Percentiles rank a stretch among this genome's conserved stretches.
Conservation (phyloP, 2,888 invertebrate genomes). For the Xylota sylvarum region DNA sequence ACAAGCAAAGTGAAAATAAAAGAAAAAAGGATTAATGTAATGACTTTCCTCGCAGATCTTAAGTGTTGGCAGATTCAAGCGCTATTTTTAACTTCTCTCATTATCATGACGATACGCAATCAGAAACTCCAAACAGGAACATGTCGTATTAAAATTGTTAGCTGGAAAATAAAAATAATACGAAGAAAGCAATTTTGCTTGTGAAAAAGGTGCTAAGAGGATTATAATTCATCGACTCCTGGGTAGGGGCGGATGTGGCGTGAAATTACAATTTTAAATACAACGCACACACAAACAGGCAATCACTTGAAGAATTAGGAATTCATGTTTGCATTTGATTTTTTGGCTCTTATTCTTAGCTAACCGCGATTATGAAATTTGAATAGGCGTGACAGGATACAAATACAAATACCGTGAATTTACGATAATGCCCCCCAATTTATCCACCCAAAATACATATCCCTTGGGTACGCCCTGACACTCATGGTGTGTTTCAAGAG, state of each 20-base stretch:
- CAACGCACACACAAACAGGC: not conserved
- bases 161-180: not conserved
- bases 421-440: not conserved
- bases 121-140: not conserved
- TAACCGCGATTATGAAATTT: conserved; percentile 6
- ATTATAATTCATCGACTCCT: not conserved
- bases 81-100: not conserved
- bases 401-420: conserved; percentile 2
- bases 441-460: conserved; percentile 5
- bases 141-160: not conserved
- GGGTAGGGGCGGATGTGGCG: not conserved
- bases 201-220: not conserved
- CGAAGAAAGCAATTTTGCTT: conserved; percentile 6
- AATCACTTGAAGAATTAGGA: not conserved
- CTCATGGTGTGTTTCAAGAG: not conserved
- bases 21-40: conserved; percentile 7
- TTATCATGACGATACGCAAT: not conserved
- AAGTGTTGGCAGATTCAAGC: not conserved
- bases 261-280: not conserved
- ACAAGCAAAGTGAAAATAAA: not conserved
- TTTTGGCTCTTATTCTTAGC: not conserved
- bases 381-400: conserved; percentile 7
- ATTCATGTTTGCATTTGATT: conserved; percentile 14
- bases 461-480: not conserved
- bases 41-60: not conserved